These are phyloP conservation scores for Nerophis lumbriciformis DNA, from an alignment of 2,113 vertebrate genomes.

Conservation along the genomic window DNA sequence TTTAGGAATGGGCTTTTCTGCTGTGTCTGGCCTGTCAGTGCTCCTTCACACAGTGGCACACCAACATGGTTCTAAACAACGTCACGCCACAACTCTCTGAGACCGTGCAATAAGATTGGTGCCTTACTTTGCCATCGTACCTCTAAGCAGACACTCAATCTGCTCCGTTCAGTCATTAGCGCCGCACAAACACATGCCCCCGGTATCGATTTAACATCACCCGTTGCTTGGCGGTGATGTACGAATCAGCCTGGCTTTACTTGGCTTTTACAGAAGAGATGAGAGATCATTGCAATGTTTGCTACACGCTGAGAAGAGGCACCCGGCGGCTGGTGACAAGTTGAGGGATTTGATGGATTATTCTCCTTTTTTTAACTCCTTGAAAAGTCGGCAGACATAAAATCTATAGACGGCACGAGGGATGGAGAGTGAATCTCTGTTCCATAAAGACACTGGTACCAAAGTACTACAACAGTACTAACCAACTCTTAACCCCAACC, in stretches of 20 bases:
- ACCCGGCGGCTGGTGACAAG: conserved; percentile 31
- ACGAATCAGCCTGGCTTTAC: conserved; percentile 36
- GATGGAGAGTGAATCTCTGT: not conserved
- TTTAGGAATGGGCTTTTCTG: conserved; percentile 37
- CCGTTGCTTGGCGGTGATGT: conserved; percentile 36
- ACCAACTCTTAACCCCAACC: no score
- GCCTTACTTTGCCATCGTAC: conserved; percentile 28
- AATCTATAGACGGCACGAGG: not conserved
- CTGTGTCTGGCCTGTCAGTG: conserved; percentile 41
- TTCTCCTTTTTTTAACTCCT: conserved; percentile 4
- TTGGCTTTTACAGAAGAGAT: conserved; percentile 36
- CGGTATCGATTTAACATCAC: conserved; percentile 59
- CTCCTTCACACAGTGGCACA: conserved; percentile 27
- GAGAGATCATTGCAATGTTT: conserved; percentile 34
- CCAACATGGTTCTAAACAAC: conserved; percentile 43
- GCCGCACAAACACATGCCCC: conserved; percentile 43
- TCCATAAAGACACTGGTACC: not conserved
- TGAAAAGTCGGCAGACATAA: conserved; percentile 12
- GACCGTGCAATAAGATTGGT: conserved; percentile 20
- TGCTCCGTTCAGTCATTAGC: conserved; percentile 70
- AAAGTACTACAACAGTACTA: no score
- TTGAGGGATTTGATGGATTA: conserved; percentile 37
- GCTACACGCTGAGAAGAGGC: conserved; percentile 36
- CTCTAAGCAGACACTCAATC: conserved; percentile 65
- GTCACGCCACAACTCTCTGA: conserved; percentile 43